phyloP scores from a whole-genome alignment of 2,113 vertebrate species.

The Haemorhous mexicanus region DNA sequence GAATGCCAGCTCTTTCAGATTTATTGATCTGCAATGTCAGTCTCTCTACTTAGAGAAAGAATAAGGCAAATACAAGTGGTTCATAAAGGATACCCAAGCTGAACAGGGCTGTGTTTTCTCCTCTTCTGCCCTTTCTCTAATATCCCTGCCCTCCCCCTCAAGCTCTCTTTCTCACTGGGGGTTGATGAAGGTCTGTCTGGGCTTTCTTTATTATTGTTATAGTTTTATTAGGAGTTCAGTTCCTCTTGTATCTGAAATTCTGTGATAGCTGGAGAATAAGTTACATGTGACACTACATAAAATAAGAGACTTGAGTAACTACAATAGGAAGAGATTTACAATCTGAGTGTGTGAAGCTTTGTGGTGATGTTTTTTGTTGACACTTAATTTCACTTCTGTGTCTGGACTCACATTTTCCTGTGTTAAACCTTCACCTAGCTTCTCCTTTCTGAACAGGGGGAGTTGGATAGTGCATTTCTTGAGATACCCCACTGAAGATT shows the following conservation, averaged over 20 bases:
- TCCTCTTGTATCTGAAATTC: neutral
- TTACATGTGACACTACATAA: conserved; percentile 9
- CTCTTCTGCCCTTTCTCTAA: neutral
- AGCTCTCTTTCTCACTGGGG: neutral
- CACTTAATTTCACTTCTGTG: neutral
- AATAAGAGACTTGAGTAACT: conserved; percentile 11
- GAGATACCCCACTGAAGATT: neutral
- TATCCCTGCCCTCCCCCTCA: neutral
- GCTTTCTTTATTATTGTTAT: neutral
- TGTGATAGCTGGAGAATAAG: neutral
- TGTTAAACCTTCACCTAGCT: neutral
- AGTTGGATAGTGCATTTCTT: neutral
- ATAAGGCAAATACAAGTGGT: neutral
- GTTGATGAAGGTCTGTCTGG: neutral
- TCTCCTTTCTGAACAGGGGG: neutral
- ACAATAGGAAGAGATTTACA: neutral
- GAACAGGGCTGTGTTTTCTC: neutral
- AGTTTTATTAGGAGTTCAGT: conserved; percentile 9
- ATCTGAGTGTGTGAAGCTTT: neutral
- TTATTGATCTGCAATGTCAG: neutral
- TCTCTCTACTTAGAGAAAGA: neutral
- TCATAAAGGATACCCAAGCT: neutral
- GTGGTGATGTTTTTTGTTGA: neutral
- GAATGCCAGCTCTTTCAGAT: neutral
- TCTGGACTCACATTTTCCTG: neutral